Evolutionary conservation across 2,888 invertebrate genomes (phyloP), one percentile per base, ranked within the genome.

Genomic region (Zygothrica quintamaculata): DNA sequence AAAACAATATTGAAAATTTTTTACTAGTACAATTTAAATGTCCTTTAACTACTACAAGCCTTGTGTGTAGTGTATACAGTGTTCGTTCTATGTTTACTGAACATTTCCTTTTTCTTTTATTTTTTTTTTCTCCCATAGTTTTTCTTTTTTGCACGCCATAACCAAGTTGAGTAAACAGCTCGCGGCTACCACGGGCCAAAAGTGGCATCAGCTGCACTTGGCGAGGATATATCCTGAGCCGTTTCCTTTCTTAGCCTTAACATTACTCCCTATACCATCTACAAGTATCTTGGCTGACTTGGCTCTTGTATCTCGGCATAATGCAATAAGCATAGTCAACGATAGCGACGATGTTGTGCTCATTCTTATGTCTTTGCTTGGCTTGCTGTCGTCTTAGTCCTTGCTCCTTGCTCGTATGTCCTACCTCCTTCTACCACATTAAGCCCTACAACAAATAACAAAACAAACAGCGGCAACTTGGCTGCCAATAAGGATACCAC

Each of bases 281-380:
- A 37, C 22, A 34, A 52, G 31, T 40, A 59, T 42, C 67, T 64
- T 58, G 59, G 61, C 53, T 73, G 59, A 60, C 75, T 77, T 56
- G 40, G 42, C 39, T n/a, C n/a, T n/a, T n/a, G 62, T 58, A 81
- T 75, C 50, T 43, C 70, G 59, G 86, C 74, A 76, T 84, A 84
- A 84, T 84, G 87, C 87, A 84, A 84, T 84, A 84, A 84, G 82
- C 82, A 81, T 78, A 78, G 87, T 78, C 86, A 84, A 82, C 86
- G 65, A 73, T 67, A 71, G 60, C 77, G 71, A 69, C 65, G 73
- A 70, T 64, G 65, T 56, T 55, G 53, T 60, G 59, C n/a, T 29
- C 57, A 12, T 47, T 5, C 11, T 31, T 22, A 9, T 12, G 39
- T 5, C 11, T 31, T 22, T 7, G n/a, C 1, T 9, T 29, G 7